phyloP scores from a whole-genome alignment of 2,113 vertebrate genomes.

The Rhipidura dahli region DNA sequence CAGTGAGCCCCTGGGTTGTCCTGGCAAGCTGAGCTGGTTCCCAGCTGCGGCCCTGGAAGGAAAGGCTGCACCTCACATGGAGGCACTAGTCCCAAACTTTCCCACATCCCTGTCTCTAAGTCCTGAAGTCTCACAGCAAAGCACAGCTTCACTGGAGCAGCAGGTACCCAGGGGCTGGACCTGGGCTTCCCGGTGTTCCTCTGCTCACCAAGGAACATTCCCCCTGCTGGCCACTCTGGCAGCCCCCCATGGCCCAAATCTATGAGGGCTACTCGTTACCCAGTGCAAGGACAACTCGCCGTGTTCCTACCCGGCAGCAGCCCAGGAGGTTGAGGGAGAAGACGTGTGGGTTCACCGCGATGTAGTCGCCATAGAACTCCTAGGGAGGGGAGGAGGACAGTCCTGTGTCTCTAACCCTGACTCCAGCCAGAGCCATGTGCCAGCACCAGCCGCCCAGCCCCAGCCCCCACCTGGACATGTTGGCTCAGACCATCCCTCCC shows the following conservation, averaged over 20 bases:
- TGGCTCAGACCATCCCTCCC: neutral
- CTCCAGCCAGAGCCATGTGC: neutral
- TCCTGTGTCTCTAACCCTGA: neutral
- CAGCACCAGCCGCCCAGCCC: neutral
- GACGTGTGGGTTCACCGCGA: conserved; percentile 95
- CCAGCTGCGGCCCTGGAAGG: conserved; percentile 86
- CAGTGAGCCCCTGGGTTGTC: conserved; percentile 91
- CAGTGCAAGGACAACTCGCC: neutral
- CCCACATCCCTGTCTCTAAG: neutral
- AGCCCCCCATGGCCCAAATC: fast-evolving
- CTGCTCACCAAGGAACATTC: neutral
- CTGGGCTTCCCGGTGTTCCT: fast-evolving
- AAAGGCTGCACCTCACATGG: neutral
- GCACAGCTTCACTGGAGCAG: neutral
- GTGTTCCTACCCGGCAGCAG: conserved; percentile 77
- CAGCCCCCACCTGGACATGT: neutral
- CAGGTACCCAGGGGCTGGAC: neutral
- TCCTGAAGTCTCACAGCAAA: neutral
- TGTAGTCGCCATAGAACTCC: conserved; percentile 98
- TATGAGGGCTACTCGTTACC: neutral
- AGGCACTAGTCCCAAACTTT: fast-evolving
- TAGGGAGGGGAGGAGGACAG: conserved; percentile 22
- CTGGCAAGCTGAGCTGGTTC: conserved; percentile 81
- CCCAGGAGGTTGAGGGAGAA: conserved; percentile 93
- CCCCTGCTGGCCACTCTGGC: fast-evolving